Evolutionary conservation across 1,140 invertebrate genomes (phyloP), one percentile per base, ranked within the genome.

Genomic region (Thrips palmi): DNA sequence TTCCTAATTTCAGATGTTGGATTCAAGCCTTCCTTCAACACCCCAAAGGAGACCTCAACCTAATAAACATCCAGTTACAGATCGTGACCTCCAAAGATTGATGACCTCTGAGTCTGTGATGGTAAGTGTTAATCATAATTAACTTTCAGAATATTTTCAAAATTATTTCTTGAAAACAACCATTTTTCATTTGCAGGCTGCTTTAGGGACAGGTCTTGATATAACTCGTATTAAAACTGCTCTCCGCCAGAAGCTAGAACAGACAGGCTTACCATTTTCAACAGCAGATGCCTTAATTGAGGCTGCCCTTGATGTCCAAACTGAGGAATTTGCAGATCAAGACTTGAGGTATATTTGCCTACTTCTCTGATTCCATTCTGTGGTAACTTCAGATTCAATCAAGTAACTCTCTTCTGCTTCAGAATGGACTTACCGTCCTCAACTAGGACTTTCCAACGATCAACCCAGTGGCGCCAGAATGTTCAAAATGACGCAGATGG

Each of bases 161-260:
- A 24, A n/a, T 28, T 29, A 15, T 20, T 19, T 22, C 31, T 29
- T 39, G 3, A 38, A 24, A 29, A 30, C 37, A n/a, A n/a, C n/a
- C n/a, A 40, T 27, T 45, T 37, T 32, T 45, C 41, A 30, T 28
- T 45, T 48, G 27, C 30, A 65, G 63, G 61, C 65, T n/a, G 77
- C 77, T 5, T 49, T 81, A 29, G 62, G 68, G 39, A 66, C 79
- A 43, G 77, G 77, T 1, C 57, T 83, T 15, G 70, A 77, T 47
- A 62, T 68, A 1, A 70, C 67, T n/a, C 55, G 71, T 33, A 66
- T 83, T 2, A 69, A 72, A 44, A 59, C 60, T 41, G 73, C 73
- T 1, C 57, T 80, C 4, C 60, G 62, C 27, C 55, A 62, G 30
- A 60, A 67, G 49, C 47, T 77, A 32, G 62, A 67, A 24, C 48